A percentile compares a stretch with the other conserved stretches of the same genome.
Conservation (phyloP, 2,797 vertebrate species). For the Sebastes reedi region DNA sequence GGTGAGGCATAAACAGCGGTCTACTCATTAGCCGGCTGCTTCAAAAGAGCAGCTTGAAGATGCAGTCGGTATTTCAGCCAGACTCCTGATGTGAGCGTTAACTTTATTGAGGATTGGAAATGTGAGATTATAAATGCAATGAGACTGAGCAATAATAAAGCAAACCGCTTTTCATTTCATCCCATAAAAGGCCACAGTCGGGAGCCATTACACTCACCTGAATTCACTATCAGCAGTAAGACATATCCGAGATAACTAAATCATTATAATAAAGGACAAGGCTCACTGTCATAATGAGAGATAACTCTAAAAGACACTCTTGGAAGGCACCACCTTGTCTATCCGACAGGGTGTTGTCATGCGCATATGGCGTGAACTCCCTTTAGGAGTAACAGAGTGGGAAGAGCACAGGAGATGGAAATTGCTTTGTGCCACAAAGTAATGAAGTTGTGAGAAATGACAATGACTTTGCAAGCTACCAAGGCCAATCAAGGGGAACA, state of each 20-base stretch:
- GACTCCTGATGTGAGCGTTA: slow-evolving; percentile 33
- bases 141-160: slow-evolving; percentile 26
- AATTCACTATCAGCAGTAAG: slow-evolving; percentile 10
- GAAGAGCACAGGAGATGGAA: slow-evolving; percentile 59
- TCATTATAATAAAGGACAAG: slow-evolving; percentile 13
- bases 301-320: slow-evolving; percentile 30
- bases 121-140: slow-evolving; percentile 33
- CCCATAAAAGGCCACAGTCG: slow-evolving; percentile 26
- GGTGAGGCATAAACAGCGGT: not conserved
- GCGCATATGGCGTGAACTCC: slow-evolving; percentile 73
- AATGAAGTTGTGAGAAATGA: slow-evolving; percentile 81
- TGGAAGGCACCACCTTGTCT: slow-evolving; percentile 54
- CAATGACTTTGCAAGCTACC: slow-evolving; percentile 74
- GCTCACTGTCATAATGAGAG: slow-evolving; percentile 13
- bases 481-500: slow-evolving; percentile 77
- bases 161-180: slow-evolving; percentile 24
- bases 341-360: slow-evolving; percentile 71
- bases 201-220: slow-evolving; percentile 19
- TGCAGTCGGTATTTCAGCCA: slow-evolving; percentile 20
- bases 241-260: slow-evolving; percentile 5
- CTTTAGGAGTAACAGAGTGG: slow-evolving; percentile 66
- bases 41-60: slow-evolving; percentile 19
- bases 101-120: slow-evolving; percentile 46
- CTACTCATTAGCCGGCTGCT: slow-evolving; percentile 22
- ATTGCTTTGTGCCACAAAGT: slow-evolving; percentile 79